phyloP scores from a whole-genome alignment of 2,888 invertebrate species.

The Hyppa rectilinea region DNA sequence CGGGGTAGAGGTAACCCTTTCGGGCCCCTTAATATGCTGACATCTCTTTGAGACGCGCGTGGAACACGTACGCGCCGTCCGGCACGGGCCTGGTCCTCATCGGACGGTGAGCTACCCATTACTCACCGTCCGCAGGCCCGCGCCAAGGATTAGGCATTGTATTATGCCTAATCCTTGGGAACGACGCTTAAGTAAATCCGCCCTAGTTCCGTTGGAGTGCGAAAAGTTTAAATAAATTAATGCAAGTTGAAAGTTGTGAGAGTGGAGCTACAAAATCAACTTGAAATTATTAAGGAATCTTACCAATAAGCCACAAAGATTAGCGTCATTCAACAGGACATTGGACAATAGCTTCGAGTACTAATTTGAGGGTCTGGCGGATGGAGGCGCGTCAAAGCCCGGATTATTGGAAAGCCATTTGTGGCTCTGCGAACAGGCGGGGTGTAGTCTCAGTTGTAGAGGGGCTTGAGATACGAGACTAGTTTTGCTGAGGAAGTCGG shows the following conservation, averaged over 20 bases:
- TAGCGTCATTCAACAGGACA: constrained; percentile 33
- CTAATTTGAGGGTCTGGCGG: constrained; percentile 62
- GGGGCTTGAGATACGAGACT: constrained; percentile 4
- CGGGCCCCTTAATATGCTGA: too few species aligned
- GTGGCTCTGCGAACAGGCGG: constrained; percentile 62
- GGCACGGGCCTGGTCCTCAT: too few species aligned
- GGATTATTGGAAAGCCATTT: constrained; percentile 84
- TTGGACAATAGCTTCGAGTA: constrained; percentile 53
- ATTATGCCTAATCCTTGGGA: not conserved
- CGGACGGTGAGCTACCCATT: too few species aligned
- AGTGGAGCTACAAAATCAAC: not conserved
- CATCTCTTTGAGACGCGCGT: too few species aligned
- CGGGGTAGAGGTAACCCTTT: too few species aligned
- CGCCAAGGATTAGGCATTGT: too few species aligned
- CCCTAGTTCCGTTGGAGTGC: too few species aligned
- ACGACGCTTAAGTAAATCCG: too few species aligned
- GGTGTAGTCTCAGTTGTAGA: constrained; percentile 47
- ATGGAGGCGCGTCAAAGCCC: constrained; percentile 69
- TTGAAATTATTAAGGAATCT: constrained; percentile 10
- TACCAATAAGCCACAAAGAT: constrained; percentile 37
- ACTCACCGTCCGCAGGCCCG: too few species aligned
- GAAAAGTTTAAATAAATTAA: too few species aligned
- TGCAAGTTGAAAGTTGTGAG: not conserved
- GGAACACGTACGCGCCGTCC: too few species aligned
- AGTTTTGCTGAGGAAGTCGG: not conserved